Evolutionary conservation across 2,113 vertebrate species (phyloP).

Genomic region (Scomber japonicus): DNA sequence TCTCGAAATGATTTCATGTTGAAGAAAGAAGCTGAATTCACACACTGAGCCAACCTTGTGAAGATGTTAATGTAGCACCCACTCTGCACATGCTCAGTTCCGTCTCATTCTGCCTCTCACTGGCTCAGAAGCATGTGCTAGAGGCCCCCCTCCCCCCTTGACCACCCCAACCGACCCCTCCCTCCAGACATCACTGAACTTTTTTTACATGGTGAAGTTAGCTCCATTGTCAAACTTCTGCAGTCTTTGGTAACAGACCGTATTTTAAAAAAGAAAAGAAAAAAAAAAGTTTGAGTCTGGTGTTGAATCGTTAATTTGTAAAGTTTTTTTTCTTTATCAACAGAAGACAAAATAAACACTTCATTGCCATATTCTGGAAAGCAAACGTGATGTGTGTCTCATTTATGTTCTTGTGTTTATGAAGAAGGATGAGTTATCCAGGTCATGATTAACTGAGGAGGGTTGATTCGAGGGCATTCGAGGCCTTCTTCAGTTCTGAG

Average conservation of each 20-base stretch:
- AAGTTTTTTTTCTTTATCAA: conserved; percentile 53
- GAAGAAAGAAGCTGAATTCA: conserved; percentile 6
- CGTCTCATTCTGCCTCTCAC: conserved; percentile 13
- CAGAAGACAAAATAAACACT: conserved; percentile 69
- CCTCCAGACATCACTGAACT: conserved; percentile 15
- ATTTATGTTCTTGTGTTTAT: conserved; percentile 11
- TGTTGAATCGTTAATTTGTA: conserved; percentile 68
- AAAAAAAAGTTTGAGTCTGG: conserved; percentile 44
- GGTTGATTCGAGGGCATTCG: too few species aligned
- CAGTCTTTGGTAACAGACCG: conserved; percentile 50
- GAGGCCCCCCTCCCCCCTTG: background rate
- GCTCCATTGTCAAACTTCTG: conserved; percentile 38
- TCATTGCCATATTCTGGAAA: conserved; percentile 75
- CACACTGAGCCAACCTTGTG: conserved; percentile 36
- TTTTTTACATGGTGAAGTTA: conserved; percentile 37
- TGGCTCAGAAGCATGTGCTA: conserved; percentile 33
- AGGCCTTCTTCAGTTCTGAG: too few species aligned
- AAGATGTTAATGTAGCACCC: conserved; percentile 44
- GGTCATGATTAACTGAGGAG: too few species aligned
- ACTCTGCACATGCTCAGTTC: conserved; percentile 26
- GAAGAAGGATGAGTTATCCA: too few species aligned
- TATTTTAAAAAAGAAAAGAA: conserved; percentile 22
- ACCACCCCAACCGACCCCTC: background rate
- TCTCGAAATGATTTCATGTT: background rate
- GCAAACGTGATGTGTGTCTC: conserved; percentile 22